These are phyloP conservation scores for Lasioglossum morio DNA, from an alignment of 2,888 invertebrate species.

Conservation along the genomic window DNA sequence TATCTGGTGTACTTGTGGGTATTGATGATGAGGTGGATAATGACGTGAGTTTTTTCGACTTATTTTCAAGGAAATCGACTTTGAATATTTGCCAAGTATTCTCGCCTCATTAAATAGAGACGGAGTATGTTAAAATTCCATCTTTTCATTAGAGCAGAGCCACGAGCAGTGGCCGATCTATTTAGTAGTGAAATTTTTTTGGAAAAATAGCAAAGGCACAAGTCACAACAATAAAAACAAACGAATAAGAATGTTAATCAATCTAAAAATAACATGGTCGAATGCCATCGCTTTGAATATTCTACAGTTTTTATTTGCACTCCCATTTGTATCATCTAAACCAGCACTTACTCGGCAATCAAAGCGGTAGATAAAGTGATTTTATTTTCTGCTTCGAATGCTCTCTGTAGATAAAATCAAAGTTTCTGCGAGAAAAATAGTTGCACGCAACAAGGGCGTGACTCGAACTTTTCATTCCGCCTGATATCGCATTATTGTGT, in stretches of 20 bases:
- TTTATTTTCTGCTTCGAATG: neutral
- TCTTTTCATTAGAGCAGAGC: neutral
- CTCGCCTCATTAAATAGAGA: neutral
- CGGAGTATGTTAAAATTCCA: neutral
- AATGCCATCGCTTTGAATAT: no score
- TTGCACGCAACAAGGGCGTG: neutral
- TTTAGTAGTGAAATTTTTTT: no score
- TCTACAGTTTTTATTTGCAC: neutral
- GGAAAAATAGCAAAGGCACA: no score
- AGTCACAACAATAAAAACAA: no score
- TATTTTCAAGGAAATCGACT: neutral
- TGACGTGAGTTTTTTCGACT: neutral
- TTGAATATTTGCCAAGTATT: neutral
- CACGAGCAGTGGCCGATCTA: neutral
- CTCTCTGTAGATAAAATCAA: neutral
- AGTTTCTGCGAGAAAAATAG: neutral
- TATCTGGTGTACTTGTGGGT: neutral
- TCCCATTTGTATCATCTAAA: neutral
- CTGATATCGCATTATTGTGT: neutral
- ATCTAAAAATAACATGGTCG: no score
- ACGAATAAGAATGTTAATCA: no score
- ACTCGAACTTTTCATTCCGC: neutral
- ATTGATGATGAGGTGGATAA: neutral
- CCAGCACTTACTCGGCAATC: neutral
- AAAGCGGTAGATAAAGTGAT: neutral